A percentile compares a stretch with the other conserved stretches of the same genome.
Conservation (phyloP, 2,113 vertebrate species). For the Prolemur simus region DNA sequence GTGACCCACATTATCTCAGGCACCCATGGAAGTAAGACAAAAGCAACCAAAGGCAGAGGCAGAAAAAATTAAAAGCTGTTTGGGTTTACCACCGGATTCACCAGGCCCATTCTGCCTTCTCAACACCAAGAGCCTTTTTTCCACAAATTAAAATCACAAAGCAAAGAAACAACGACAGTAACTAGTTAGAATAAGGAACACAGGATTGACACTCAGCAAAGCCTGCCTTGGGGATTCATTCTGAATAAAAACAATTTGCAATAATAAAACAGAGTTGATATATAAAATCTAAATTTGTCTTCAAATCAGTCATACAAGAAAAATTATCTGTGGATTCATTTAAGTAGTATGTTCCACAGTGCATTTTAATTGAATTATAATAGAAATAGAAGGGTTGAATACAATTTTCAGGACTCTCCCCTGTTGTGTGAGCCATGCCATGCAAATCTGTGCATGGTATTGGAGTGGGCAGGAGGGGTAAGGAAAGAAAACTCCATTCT, state of each 20-base stretch:
- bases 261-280: background rate
- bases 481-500: background rate
- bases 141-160: conserved; percentile 19
- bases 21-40: background rate
- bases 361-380: background rate
- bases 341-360: background rate
- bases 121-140: background rate
- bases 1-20: background rate
- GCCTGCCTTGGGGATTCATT: background rate
- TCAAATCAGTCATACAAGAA: background rate
- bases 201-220: background rate
- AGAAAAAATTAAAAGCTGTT: background rate
- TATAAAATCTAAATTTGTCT: background rate
- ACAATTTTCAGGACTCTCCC: background rate
- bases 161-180: background rate
- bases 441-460: background rate
- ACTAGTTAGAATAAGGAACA: background rate
- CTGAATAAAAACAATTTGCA: background rate
- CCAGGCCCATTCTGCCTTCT: background rate
- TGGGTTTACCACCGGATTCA: background rate
- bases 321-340: background rate
- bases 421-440: background rate
- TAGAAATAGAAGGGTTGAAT: background rate
- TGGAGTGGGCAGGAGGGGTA: background rate
- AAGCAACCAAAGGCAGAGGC: background rate